These are phyloP conservation scores for Lasioglossum lativentre DNA, from an alignment of 2,888 invertebrate species.

Conservation along the genomic window DNA sequence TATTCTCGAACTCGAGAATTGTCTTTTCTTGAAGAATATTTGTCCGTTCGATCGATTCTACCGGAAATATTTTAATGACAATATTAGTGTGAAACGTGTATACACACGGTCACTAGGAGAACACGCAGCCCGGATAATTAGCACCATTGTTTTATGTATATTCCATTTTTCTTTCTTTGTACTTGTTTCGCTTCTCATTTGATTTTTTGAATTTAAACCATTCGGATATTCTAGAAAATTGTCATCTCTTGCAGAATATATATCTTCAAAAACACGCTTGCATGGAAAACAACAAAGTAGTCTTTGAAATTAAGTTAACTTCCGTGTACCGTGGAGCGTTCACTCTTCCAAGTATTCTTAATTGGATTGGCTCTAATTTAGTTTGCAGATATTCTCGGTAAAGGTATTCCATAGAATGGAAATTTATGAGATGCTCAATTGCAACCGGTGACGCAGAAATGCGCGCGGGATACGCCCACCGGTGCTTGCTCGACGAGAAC, in stretches of 20 bases:
- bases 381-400: background rate
- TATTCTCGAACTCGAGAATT: no score
- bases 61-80: no score
- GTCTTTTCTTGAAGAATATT: no score
- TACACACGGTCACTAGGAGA: background rate
- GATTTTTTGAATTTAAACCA: background rate
- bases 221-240: no score
- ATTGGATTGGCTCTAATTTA: background rate
- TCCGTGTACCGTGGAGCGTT: background rate
- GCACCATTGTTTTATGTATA: conserved; percentile 9
- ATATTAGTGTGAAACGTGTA: conserved; percentile 42
- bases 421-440: background rate
- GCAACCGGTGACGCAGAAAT: background rate
- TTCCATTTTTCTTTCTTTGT: conserved; percentile 16
- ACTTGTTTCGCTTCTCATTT: no score
- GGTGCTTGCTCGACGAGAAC: background rate
- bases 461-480: background rate
- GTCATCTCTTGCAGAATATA: no score
- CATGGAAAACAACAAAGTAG: no score
- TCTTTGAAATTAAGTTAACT: background rate
- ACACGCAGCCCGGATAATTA: background rate
- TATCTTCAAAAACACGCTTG: no score
- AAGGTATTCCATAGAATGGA: background rate
- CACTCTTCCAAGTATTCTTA: background rate
- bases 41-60: no score